Conservation (phyloP, 2,797 vertebrate genomes). For the Diplodus puntazzo region DNA sequence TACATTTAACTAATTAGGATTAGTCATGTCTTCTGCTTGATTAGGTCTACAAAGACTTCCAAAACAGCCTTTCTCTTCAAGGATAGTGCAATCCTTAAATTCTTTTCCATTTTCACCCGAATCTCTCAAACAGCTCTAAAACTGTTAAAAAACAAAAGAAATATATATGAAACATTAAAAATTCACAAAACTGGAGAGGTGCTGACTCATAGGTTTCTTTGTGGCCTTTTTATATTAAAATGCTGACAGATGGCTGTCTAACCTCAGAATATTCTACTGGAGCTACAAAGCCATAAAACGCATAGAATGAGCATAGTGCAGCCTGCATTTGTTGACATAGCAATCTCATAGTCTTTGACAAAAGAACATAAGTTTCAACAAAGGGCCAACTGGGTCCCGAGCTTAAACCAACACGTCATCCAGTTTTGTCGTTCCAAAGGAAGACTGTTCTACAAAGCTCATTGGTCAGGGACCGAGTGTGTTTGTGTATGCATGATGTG, state of each 20-base stretch:
- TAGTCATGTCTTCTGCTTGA: background rate
- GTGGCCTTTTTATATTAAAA: conserved; percentile 21
- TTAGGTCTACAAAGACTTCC: background rate
- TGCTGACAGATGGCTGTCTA: conserved; percentile 15
- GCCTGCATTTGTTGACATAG: conserved; percentile 3
- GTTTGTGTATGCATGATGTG: conserved; percentile 14
- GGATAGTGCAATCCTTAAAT: background rate
- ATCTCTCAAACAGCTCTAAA: background rate
- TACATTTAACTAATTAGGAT: background rate
- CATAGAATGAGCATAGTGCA: conserved; percentile 1
- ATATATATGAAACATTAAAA: background rate
- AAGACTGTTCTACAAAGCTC: conserved; percentile 15
- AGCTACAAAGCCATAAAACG: conserved; percentile 8
- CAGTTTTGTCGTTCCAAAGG: conserved; percentile 24
- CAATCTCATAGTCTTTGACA: background rate
- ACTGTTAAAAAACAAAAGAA: background rate
- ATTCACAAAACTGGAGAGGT: background rate
- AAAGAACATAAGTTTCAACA: conserved; percentile 6
- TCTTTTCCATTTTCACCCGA: background rate
- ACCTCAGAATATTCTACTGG: conserved; percentile 11
- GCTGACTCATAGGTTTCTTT: conserved; percentile 8
- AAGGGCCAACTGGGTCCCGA: conserved; percentile 10
- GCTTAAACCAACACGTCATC: conserved; percentile 26
- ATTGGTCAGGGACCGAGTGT: conserved; percentile 15
- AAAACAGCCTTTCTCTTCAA: background rate